Evolutionary conservation across 2,797 vertebrate genomes (phyloP).

Genomic region (Lacerta bilineata): DNA sequence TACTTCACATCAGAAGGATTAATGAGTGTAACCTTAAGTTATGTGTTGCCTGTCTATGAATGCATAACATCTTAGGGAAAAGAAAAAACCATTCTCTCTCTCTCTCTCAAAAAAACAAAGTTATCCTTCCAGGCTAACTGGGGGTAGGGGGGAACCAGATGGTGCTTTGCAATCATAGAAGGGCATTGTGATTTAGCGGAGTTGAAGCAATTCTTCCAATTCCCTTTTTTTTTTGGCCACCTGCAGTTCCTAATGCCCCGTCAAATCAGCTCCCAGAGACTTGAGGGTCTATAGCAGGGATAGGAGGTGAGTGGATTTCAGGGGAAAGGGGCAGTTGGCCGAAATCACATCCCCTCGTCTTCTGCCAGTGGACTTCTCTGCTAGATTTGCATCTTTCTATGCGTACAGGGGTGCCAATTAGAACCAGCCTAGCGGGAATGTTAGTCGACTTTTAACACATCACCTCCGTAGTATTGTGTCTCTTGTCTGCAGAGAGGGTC

Average conservation of each 20-base stretch:
- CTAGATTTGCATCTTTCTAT: no score
- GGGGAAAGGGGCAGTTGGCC: no score
- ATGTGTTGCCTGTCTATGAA: conserved; percentile 25
- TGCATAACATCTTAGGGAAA: background rate
- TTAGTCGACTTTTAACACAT: background rate
- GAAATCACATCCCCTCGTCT: no score
- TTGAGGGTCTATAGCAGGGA: no score
- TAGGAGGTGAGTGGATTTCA: no score
- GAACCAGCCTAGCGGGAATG: background rate
- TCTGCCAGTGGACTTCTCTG: no score
- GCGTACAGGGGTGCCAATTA: no score
- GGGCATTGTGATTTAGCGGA: no score
- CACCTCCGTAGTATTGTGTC: no score
- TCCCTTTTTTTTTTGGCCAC: background rate
- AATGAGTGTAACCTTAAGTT: conserved; percentile 50
- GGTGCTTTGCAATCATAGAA: no score
- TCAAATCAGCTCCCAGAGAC: background rate
- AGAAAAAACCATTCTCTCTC: background rate
- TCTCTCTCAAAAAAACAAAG: background rate
- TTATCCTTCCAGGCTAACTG: background rate
- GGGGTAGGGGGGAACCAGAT: background rate
- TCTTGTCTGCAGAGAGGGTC: background rate
- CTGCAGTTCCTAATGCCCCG: background rate
- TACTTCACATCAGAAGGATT: conserved; percentile 52
- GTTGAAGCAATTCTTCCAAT: background rate